Base-by-base conservation (phyloP, 2,113 vertebrate species). In the Leuciscus idus region DNA sequence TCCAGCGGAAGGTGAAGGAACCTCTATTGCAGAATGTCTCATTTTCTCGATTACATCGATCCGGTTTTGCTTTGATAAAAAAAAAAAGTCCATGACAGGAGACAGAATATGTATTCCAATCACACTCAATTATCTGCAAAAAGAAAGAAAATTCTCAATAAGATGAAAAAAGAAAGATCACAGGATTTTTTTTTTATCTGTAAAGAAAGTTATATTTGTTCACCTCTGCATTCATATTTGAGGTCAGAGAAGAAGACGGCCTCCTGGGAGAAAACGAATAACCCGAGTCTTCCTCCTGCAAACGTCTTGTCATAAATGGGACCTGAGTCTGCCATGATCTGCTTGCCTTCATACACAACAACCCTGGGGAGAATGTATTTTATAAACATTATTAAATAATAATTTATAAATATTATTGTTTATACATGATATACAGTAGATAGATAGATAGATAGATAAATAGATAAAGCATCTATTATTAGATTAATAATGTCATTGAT, bases 191-290 rank as follows among this genome's bases (percentile, higher is more conserved):
- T 75, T 74, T 17, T 28, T 6, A 9, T 62, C 17, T 84, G 13
- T 26, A 62, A 30, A 74, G 21, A 12, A 26, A 48, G 36, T 55
- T 13, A 52, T 28, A 52, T 33, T 6, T 11, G 48, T 96, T 96
- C 90, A 99, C 98, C 98, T 98, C 95, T 95, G 94, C 98, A 99
- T 93, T 98, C 97, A 6, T 99, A 98, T 93, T 95, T 97, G 91
- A 99, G 97, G 92, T 99, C 98, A 36, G 98, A 99, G 95, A 99
- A 99, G 88, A 97, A 95, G 75, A 98, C 96, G 89, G 97, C 97
- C 82, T 99, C 98, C 93, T 99, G 98, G 83, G 98, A 99, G 94
- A 99, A 99, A 91, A 99, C 98, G 88, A 99, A 99, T 81, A 99
- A 94, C 23, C 98, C 98, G 88, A 99, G 93, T 70, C 98, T 90